Percentiles rank a stretch among this genome's conserved stretches.
Evolutionary conservation across 1,140 invertebrate species (phyloP).

Genomic region (Brachionus rubens): DNA sequence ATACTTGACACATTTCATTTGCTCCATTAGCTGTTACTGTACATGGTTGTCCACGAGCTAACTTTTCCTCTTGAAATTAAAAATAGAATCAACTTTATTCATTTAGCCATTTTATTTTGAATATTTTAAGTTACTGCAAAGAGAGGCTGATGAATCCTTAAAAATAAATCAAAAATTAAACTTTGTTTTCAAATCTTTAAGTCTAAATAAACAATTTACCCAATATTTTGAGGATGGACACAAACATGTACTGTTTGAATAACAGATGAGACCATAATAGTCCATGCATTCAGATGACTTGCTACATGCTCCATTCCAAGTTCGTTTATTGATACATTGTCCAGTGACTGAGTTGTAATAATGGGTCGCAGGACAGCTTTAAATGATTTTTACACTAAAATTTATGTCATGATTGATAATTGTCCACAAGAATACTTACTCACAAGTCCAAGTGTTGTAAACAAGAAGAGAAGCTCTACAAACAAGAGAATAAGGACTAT

Average conservation of each 20-base stretch:
- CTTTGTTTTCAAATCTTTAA: neutral
- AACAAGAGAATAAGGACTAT: neutral
- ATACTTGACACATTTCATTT: conserved; percentile 2
- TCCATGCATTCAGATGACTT: neutral
- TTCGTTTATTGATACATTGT: neutral
- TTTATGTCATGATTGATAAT: neutral
- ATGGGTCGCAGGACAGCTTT: neutral
- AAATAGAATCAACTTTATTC: neutral
- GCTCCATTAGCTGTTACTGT: neutral
- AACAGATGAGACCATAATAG: conserved; percentile 2
- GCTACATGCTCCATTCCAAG: neutral
- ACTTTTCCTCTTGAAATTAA: neutral
- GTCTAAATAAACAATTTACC: neutral
- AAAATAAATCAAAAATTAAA: neutral
- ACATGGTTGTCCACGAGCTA: neutral
- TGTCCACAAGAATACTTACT: neutral
- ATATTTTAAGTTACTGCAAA: neutral
- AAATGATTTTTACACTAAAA: no score
- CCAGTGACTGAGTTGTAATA: neutral
- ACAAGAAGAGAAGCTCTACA: neutral
- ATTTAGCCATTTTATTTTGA: neutral
- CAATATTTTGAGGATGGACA: conserved; percentile 10
- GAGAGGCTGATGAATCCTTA: neutral
- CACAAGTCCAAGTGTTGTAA: neutral
- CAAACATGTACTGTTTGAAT: conserved; percentile 14